These are phyloP conservation scores for Bombus pascuorum DNA, from an alignment of 1,140 invertebrate genomes.

Conservation along the genomic window DNA sequence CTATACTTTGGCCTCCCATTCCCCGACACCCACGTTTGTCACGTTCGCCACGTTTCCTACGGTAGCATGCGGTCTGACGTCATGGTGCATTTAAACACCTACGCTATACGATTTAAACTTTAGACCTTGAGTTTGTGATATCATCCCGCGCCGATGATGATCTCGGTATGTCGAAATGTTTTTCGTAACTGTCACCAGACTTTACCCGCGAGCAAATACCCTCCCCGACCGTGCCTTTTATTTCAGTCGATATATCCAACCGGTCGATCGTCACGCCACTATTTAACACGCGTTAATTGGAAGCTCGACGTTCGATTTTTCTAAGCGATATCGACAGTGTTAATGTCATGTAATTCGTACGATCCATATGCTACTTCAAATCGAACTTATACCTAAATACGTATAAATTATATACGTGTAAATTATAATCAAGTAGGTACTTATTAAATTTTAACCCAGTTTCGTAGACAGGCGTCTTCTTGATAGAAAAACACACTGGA, in stretches of 20 bases:
- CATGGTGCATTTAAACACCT: slow-evolving; percentile 64
- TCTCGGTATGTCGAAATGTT: slow-evolving; percentile 3
- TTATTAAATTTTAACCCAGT: slow-evolving; percentile 2
- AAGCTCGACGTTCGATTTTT: not conserved
- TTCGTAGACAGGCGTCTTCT: not conserved
- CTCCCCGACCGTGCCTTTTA: not conserved
- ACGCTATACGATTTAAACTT: slow-evolving; percentile 48
- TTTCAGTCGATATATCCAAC: too few relatives aligned
- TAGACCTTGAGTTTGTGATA: slow-evolving; percentile 68
- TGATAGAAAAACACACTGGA: slow-evolving; percentile 62
- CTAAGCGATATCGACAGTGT: not conserved
- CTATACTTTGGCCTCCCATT: not conserved
- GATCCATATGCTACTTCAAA: not conserved
- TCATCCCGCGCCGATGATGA: slow-evolving; percentile 38
- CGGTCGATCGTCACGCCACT: too few relatives aligned
- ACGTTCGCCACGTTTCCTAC: not conserved
- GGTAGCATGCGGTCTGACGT: slow-evolving; percentile 48
- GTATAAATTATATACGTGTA: not conserved
- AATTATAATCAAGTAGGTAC: not conserved
- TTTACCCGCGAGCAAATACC: not conserved
- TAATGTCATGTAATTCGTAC: not conserved
- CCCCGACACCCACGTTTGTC: not conserved
- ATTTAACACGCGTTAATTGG: too few relatives aligned
- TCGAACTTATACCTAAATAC: not conserved
- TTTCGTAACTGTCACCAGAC: not conserved